These are phyloP conservation scores for Drosophila sechellia DNA, from an alignment of 1,140 invertebrate species.

Conservation along the genomic window DNA sequence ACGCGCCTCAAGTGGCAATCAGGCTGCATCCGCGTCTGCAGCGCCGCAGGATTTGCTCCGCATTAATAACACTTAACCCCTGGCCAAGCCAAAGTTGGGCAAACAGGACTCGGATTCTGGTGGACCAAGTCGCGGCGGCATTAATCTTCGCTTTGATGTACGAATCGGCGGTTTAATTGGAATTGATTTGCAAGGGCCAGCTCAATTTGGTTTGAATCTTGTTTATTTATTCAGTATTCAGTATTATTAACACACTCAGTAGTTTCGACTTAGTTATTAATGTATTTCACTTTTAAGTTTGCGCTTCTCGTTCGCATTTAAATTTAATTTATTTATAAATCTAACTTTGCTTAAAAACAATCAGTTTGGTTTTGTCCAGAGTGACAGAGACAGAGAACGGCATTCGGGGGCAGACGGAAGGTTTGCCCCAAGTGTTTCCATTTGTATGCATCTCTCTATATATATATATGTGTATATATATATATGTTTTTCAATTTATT, in stretches of 20 bases:
- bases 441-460: conserved; percentile 25
- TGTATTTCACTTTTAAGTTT: conserved; percentile 56
- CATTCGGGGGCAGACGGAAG: conserved; percentile 1
- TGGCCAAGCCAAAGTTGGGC: conserved; percentile 24
- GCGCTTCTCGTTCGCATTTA: conserved; percentile 13
- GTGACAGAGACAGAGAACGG: conserved; percentile 49
- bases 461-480: conserved; percentile 22
- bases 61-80: conserved; percentile 71
- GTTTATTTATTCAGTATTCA: conserved; percentile 78
- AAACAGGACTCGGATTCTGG: conserved; percentile 6
- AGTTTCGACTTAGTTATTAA: conserved; percentile 77
- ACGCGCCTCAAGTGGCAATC: conserved; percentile 54
- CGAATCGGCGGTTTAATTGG: conserved; percentile 34
- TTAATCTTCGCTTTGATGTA: conserved; percentile 41
- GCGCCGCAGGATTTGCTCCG: conserved; percentile 37
- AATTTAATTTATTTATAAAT: conserved; percentile 54
- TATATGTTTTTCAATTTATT: conserved; percentile 53
- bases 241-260: conserved; percentile 79
- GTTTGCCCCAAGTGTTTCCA: conserved; percentile 24
- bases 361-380: conserved; percentile 75
- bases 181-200: conserved; percentile 39
- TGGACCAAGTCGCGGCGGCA: conserved; percentile 13
- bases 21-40: conserved; percentile 45
- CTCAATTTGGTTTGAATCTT: conserved; percentile 25
- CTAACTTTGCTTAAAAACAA: conserved; percentile 76